Percentiles rank a stretch among this genome's conserved stretches.
Conservation (phyloP, 2,888 invertebrate genomes). For the Polydrusus cervinus region DNA sequence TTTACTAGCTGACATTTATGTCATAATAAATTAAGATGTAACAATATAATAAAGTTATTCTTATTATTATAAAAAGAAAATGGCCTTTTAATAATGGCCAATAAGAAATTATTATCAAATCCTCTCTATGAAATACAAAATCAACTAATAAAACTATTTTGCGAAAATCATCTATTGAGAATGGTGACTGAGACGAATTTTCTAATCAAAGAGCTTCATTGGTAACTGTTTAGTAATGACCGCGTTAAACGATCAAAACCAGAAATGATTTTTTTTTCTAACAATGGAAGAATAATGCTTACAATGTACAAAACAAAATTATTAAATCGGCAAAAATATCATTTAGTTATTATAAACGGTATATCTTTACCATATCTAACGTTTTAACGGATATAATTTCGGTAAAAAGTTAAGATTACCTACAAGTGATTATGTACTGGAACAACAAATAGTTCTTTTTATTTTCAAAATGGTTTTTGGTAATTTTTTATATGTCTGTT, state of each 20-base stretch:
- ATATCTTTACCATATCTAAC: slow-evolving; percentile 29
- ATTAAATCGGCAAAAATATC: slow-evolving; percentile 19
- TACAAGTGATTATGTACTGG: too few species aligned
- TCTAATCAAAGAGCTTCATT: slow-evolving; percentile 15
- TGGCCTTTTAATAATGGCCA: slow-evolving; percentile 31
- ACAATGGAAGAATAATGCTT: slow-evolving; percentile 12
- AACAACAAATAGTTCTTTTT: too few species aligned
- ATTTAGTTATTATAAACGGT: slow-evolving; percentile 18
- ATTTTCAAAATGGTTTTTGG: too few species aligned
- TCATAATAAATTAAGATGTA: neutral
- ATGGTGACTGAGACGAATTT: slow-evolving; percentile 31
- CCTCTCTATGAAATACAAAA: slow-evolving; percentile 35
- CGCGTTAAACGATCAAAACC: slow-evolving; percentile 8
- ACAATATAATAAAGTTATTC: neutral
- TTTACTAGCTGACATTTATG: neutral
- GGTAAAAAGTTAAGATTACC: neutral
- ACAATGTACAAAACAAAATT: slow-evolving; percentile 13
- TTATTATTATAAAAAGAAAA: slow-evolving; percentile 11
- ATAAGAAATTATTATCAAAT: slow-evolving; percentile 40
- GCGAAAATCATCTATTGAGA: slow-evolving; percentile 19
- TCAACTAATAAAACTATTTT: slow-evolving; percentile 11
- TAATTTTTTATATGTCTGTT: too few species aligned
- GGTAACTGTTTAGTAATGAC: neutral
- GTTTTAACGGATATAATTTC: slow-evolving; percentile 5
- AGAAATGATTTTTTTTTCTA: slow-evolving; percentile 29